Evolutionary conservation across 2,113 vertebrate species (phyloP), one percentile per base, ranked within the genome.

Genomic region (Planiliza haematocheilus): DNA sequence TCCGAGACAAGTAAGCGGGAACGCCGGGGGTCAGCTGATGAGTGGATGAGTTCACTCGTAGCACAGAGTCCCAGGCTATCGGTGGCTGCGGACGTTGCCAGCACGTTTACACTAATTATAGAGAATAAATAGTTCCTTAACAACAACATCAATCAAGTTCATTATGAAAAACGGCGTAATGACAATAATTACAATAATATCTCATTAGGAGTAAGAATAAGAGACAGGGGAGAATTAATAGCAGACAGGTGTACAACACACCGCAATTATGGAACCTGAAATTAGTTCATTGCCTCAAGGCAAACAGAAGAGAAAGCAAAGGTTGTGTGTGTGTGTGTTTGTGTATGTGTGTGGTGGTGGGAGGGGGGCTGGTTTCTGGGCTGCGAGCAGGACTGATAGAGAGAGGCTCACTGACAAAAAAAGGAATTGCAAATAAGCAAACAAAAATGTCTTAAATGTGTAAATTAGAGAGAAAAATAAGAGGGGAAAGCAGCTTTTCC

Each of bases 231-330:
- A 92, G 89, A 85, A 93, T 94, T 93, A 94, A 96, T 95, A 96
- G 96, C 96, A 97, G 97, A 98, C 97, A 98, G 97, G 96, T 98
- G 97, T 97, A 97, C 95, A 96, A 97, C 96, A 99, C 91, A 93
- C 93, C 79, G 94, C 96, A 98, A 98, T 98, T 97, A 99, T 91
- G 94, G 95, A 95, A 96, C 95, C 95, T 94, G 95, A 97, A 98
- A 99, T 99, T 96, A 99, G 96, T 94, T 97, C 95, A 95, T 93
- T 85, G 94, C 96, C 97, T 95, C 45, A 77, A 96, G 97, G 97
- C 96, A 94, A 94, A 95, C 72, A 92, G 72, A 71, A 79, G 78
- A 79, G 74, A 77, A 86, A 85, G 45, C 70, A 71, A 85, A 83
- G 83, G 70, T 63, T 79, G 79, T 66, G 69, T 41, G 70, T 62